Base-by-base conservation (phyloP, 2,797 vertebrate genomes). In the Hippopotamyrus pictus region DNA sequence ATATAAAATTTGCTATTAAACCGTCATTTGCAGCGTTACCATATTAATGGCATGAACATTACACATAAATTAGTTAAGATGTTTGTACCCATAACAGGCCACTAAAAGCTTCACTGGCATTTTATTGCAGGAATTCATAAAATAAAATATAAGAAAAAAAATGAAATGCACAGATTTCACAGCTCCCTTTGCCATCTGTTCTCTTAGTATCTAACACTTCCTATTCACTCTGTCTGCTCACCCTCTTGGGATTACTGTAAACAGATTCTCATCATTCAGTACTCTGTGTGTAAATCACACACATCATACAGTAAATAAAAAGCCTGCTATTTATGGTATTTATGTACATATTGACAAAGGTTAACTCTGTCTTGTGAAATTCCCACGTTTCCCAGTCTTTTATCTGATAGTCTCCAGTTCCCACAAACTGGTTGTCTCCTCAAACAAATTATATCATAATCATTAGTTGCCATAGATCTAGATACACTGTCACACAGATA, bases 121-220 rank as follows among this genome's bases (percentile, higher is more conserved):
- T 37, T 86, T 57, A 86, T 86, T 86, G 85, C 22, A 37, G 53
- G 51, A 7, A 86, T 86, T 86, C 51, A 86, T 6, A 54, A 54
- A 8, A 54, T 37, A 19, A n/a, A n/a, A 54, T 4, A 54, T 54
- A 19, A 41, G 17, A 59, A 54, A 86, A 83, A 82, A 86, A 57
- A 86, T 86, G 2, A 57, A 86, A 86, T 59, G 25, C 50, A 57
- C 11, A 86, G 50, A 54, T 57, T 86, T 59, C 12, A 37, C 50
- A 54, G 51, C 53, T 54, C 50, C 33, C 51, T 33, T 37, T 9
- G 51, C 51, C 85, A 86, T 57, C 85, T 86, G 85, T 41, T 59
- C 85, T n/a, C 29, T 9, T 14, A 37, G 29, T 57, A 86, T 37
- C 85, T 19, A 86, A 22, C 51, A n/a, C 46, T 86, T 51, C 51